Evolutionary conservation across 2,888 invertebrate species (phyloP), one percentile per base, ranked within the genome.

Genomic region (Ichneumon xanthorius): DNA sequence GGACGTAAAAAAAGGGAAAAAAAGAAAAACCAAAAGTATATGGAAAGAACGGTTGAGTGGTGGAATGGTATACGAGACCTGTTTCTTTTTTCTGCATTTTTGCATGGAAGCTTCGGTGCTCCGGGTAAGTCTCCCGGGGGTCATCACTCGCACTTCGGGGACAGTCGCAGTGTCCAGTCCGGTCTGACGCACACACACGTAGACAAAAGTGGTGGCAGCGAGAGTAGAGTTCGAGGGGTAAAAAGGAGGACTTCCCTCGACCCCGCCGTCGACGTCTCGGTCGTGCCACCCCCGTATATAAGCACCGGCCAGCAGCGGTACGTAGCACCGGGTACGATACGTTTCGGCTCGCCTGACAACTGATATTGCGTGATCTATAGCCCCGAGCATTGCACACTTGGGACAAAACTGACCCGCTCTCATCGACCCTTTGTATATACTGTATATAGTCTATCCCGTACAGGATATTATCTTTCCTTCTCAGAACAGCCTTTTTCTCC

Each of bases 331-430:
- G 55, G 80, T 63, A 88, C 90, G 90, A 90, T 91, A 90, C 91
- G 90, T 89, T 81, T 88, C 86, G 89, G 84, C 87, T 82, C 87
- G 75, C 88, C 90, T 92, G 92, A 92, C 92, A 92, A 92, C 92
- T 93, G 93, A 93, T 93, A 93, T 93, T 93, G 93, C 93, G 92
- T 93, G 93, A 93, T 93, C 93, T 93, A 93, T 93, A 92, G 92
- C 92, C 90, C 89, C 88, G 91, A 91, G 92, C 93, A 93, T 93
- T 93, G 93, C 92, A 92, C 93, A 90, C 93, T 90, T 92, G 93
- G 93, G 93, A 94, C 92, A 92, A 90, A 92, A 93, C 91, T 93
- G 93, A 91, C 92, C 91, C 89, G 88, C 83, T 77, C 87, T 86
- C 55, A 30, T 61, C 84, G 53, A 58, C 75, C 78, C 80, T 68